A percentile compares a stretch with the other conserved stretches of the same genome.
Evolutionary conservation across 37 sponge, comb jelly and placozoan species (phyloP).

Genomic region (Eunapius fragilis): DNA sequence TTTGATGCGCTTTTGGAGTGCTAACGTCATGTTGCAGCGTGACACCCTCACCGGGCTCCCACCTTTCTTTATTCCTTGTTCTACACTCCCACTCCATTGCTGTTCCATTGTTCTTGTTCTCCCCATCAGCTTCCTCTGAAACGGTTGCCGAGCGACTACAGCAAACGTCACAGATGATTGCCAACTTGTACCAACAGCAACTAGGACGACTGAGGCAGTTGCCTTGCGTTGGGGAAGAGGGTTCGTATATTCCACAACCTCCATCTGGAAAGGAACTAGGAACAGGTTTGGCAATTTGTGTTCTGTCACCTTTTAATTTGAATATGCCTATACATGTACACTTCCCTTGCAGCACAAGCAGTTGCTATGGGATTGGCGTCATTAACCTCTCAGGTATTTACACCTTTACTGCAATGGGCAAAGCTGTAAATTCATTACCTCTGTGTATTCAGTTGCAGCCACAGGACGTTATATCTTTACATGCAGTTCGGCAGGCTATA

Average conservation of each 20-base stretch:
- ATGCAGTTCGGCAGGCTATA: slow-evolving; percentile 72
- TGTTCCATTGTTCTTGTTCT: neutral
- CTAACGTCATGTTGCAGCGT: neutral
- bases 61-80: neutral
- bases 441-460: slow-evolving; percentile 52
- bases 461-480: slow-evolving; percentile 53
- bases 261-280: slow-evolving; percentile 40
- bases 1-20: too few relatives aligned
- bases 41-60: too few relatives aligned
- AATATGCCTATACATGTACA: neutral
- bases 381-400: slow-evolving; percentile 40
- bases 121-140: neutral
- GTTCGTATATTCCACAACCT: slow-evolving; percentile 11
- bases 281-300: slow-evolving; percentile 23
- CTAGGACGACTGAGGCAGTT: slow-evolving; percentile 29
- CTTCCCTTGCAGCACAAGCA: slow-evolving; percentile 23
- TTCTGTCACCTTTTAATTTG: neutral
- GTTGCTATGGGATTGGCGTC: slow-evolving; percentile 17
- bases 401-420: neutral
- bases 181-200: slow-evolving; percentile 39
- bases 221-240: neutral
- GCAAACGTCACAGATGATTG: slow-evolving; percentile 37
- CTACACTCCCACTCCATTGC: neutral
- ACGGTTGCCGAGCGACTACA: slow-evolving; percentile 12
- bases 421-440: neutral